Percentiles rank a stretch among this genome's conserved stretches.
These are phyloP conservation scores for Remorina albescens DNA, from an alignment of 2,797 vertebrate genomes.

Conservation along the genomic window DNA sequence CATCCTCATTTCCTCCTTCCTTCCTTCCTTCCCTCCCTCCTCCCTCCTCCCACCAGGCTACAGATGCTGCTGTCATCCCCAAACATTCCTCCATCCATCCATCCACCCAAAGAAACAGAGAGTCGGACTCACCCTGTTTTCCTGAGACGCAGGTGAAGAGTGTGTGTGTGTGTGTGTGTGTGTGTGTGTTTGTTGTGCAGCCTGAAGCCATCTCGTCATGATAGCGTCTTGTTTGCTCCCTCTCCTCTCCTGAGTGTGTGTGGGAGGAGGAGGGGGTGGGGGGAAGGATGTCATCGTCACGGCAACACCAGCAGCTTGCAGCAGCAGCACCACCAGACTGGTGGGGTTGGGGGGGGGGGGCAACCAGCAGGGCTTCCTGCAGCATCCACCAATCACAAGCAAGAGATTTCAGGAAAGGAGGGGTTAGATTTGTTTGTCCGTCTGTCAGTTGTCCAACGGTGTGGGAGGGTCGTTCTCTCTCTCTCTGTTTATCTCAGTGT, in stretches of 20 bases:
- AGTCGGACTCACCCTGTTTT: constrained; percentile 59
- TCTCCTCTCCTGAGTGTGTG: constrained; percentile 38
- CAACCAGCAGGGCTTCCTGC: background rate
- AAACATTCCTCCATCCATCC: constrained; percentile 48
- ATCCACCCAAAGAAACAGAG: background rate
- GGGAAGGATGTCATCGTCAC: constrained; percentile 75
- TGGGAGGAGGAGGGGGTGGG: constrained; percentile 45
- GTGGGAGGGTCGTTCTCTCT: constrained; percentile 13
- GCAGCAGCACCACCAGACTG: constrained; percentile 61
- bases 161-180: too few species aligned
- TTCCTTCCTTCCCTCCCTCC: constrained; percentile 20
- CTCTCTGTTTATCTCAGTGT: background rate
- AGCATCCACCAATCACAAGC: constrained; percentile 56
- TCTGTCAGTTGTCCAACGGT: background rate
- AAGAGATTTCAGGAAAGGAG: background rate
- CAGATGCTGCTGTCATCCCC: constrained; percentile 64
- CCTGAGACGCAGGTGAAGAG: constrained; percentile 55
- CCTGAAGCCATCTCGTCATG: constrained; percentile 68
- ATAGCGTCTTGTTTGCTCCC: constrained; percentile 63
- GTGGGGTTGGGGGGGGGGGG: background rate
- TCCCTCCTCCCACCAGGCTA: constrained; percentile 44
- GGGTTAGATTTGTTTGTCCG: constrained; percentile 35
- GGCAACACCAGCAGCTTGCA: constrained; percentile 78
- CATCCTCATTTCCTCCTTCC: constrained; percentile 27
- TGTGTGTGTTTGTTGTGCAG: constrained; percentile 64